Conservation (phyloP, 1,140 invertebrate genomes). For the Drosophila ohnishii region DNA sequence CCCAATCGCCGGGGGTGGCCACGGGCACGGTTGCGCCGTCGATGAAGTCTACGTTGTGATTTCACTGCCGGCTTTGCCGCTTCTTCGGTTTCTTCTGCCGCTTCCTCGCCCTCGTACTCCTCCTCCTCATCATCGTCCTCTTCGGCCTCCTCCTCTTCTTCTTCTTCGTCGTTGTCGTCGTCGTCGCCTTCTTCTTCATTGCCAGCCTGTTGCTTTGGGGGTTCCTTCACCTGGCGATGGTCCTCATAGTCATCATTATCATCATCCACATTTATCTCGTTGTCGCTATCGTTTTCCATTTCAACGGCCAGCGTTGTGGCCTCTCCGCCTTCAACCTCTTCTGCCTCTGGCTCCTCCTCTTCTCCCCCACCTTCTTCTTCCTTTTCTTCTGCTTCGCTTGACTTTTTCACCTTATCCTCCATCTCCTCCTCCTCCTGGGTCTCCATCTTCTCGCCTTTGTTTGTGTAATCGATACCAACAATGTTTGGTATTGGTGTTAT, state of each 20-base stretch:
- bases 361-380: not conserved
- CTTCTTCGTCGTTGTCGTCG: not conserved
- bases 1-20: conserved; percentile 5
- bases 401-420: conserved; percentile 16
- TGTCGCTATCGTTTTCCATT: conserved; percentile 67
- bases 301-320: conserved; percentile 34
- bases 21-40: conserved; percentile 17
- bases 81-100: conserved; percentile 46
- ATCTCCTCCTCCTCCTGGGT: not conserved
- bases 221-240: conserved; percentile 40
- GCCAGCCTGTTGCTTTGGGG: conserved; percentile 9
- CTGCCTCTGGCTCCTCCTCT: not conserved
- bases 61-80: conserved; percentile 35
- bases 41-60: conserved; percentile 33
- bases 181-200: conserved; percentile 4
- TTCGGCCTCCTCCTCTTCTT: conserved; percentile 3
- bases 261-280: conserved; percentile 71
- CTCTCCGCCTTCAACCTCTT: conserved; percentile 2
- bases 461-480: conserved; percentile 40
- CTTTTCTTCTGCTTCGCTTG: conserved; percentile 9
- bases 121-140: conserved; percentile 31
- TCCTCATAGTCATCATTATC: conserved; percentile 42
- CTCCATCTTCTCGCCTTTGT: conserved; percentile 17
- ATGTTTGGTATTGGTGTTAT: conserved; percentile 15
- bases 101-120: conserved; percentile 30